These are phyloP conservation scores for Drosophila paranaensis DNA, from an alignment of 2,888 invertebrate genomes.

Conservation along the genomic window DNA sequence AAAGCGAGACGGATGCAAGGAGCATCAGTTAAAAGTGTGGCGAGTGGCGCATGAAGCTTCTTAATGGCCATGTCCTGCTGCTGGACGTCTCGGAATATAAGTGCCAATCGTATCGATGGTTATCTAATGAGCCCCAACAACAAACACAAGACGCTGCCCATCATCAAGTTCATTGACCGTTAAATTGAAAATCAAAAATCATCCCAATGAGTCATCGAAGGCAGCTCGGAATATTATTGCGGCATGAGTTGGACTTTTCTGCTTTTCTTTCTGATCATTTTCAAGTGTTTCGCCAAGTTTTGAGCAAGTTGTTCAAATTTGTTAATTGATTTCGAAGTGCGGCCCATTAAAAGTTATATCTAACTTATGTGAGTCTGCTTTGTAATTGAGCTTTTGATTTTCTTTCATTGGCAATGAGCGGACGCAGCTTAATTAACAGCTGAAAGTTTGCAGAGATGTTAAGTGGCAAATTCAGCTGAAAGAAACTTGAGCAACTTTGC, in stretches of 20 bases:
- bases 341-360: slow-evolving; percentile 19
- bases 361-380: slow-evolving; percentile 22
- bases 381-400: slow-evolving; percentile 31
- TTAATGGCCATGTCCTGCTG: slow-evolving; percentile 15
- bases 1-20: slow-evolving; percentile 26
- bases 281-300: slow-evolving; percentile 44
- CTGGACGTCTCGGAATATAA: slow-evolving; percentile 39
- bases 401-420: not conserved
- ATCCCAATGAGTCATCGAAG: slow-evolving; percentile 66
- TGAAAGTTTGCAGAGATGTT: not conserved
- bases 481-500: not conserved
- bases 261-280: slow-evolving; percentile 1
- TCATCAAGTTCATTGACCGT: slow-evolving; percentile 65
- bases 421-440: not conserved
- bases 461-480: not conserved
- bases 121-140: slow-evolving; percentile 38
- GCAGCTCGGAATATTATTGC: slow-evolving; percentile 18
- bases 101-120: slow-evolving; percentile 31
- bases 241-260: slow-evolving; percentile 20
- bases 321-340: slow-evolving; percentile 9
- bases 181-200: slow-evolving; percentile 69
- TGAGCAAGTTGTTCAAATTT: slow-evolving; percentile 21
- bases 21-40: slow-evolving; percentile 3
- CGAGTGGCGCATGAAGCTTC: not conserved
- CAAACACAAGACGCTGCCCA: slow-evolving; percentile 22